A percentile compares a stretch with the other conserved stretches of the same genome.
Conservation (phyloP, 2,113 vertebrate species). For the Xenopus laevis region DNA sequence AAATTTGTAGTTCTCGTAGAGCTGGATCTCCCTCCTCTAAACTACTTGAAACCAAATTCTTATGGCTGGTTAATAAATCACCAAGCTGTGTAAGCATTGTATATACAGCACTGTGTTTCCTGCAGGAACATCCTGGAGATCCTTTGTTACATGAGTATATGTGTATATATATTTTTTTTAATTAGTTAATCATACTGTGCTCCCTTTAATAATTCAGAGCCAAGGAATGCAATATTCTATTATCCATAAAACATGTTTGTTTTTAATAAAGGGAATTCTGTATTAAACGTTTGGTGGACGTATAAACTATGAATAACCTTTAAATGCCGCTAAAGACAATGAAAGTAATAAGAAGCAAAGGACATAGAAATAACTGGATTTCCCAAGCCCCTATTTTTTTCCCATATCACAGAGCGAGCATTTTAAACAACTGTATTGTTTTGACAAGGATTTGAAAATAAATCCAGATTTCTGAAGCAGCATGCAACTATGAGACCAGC, state of each 20-base stretch:
- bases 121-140: neutral
- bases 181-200: neutral
- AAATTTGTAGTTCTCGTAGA: too few species aligned
- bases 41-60: neutral
- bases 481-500: too few species aligned
- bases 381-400: neutral
- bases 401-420: neutral
- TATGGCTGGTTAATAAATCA: neutral
- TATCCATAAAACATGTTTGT: slow-evolving; percentile 1
- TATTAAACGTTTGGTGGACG: neutral
- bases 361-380: neutral
- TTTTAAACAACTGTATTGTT: neutral
- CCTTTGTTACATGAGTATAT: neutral
- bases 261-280: slow-evolving; percentile 6
- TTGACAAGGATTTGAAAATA: neutral
- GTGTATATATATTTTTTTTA: neutral
- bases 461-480: too few species aligned
- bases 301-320: neutral
- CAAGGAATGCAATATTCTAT: neutral
- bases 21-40: too few species aligned
- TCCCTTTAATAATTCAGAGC: neutral
- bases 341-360: neutral
- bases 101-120: neutral
- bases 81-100: neutral
- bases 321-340: neutral